Evolutionary conservation across 2,888 invertebrate genomes (phyloP).

Genomic region (Trichopria drosophilae): DNA sequence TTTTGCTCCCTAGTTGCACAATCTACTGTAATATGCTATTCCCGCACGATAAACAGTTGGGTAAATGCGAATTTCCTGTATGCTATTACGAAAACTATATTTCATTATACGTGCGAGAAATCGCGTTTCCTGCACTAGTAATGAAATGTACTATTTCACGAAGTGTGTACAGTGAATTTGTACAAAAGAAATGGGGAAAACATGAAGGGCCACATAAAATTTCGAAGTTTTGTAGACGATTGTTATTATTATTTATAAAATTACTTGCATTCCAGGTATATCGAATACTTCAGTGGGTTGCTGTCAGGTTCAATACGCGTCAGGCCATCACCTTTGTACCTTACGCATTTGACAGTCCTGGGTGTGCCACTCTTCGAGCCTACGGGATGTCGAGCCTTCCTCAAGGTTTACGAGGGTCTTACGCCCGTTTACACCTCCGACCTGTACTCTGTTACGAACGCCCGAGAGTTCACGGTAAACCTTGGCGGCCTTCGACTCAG

Average conservation of each 20-base stretch:
- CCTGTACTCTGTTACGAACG: conserved; percentile 60
- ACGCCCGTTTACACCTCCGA: conserved; percentile 86
- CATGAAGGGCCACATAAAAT: too few relatives aligned
- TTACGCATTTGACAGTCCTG: conserved; percentile 83
- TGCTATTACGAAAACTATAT: too few relatives aligned
- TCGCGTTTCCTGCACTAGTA: too few relatives aligned
- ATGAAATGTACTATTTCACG: too few relatives aligned
- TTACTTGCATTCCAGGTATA: conserved; percentile 68
- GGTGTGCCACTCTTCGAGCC: conserved; percentile 76
- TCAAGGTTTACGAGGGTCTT: conserved; percentile 89
- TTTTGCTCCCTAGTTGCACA: too few relatives aligned
- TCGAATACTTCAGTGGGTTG: conserved; percentile 88
- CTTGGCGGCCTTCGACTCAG: conserved; percentile 73
- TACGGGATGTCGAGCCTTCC: conserved; percentile 73
- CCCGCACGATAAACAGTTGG: too few relatives aligned
- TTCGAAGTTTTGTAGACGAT: too few relatives aligned
- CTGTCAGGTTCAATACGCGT: conserved; percentile 86
- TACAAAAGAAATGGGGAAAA: background rate
- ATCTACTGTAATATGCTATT: too few relatives aligned
- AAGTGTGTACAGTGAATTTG: background rate
- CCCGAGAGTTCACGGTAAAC: conserved; percentile 71
- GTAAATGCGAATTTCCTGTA: too few relatives aligned
- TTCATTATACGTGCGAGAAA: too few relatives aligned
- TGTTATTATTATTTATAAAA: too few relatives aligned
- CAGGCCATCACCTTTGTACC: conserved; percentile 82